These are phyloP conservation scores for Cinclus mexicanus DNA, from an alignment of 2,113 vertebrate species.

Conservation along the genomic window DNA sequence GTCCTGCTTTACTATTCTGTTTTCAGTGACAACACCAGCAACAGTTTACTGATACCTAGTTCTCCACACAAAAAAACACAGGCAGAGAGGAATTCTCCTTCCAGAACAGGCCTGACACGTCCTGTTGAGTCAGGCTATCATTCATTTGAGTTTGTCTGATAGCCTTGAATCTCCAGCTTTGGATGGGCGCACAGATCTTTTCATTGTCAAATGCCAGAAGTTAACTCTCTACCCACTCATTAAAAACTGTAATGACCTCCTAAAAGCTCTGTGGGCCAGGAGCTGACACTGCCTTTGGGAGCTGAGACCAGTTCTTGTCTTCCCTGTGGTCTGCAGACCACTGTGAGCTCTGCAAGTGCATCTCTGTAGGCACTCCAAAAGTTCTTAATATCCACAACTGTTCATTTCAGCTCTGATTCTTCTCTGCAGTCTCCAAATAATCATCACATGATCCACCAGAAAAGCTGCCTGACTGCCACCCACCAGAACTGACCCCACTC, in stretches of 20 bases:
- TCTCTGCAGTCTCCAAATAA: background rate
- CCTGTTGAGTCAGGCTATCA: slow-evolving; percentile 28
- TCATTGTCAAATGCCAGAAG: background rate
- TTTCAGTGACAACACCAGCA: background rate
- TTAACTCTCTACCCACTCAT: background rate
- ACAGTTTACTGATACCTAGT: background rate
- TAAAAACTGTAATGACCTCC: background rate
- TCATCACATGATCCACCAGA: background rate
- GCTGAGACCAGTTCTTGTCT: background rate
- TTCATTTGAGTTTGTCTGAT: background rate
- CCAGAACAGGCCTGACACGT: slow-evolving; percentile 24
- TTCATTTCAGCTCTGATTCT: background rate
- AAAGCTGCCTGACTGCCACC: background rate
- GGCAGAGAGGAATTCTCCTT: background rate
- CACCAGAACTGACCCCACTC: background rate
- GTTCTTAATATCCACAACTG: background rate
- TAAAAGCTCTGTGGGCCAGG: background rate
- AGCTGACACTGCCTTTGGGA: background rate
- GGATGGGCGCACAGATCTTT: background rate
- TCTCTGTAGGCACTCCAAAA: background rate
- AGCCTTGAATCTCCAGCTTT: background rate
- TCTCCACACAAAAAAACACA: background rate
- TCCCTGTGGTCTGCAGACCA: background rate
- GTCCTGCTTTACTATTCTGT: background rate
- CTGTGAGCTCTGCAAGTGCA: background rate